A percentile compares a stretch with the other conserved stretches of the same genome.
Conservation (phyloP, 2,797 vertebrate genomes). For the Sparus aurata region DNA sequence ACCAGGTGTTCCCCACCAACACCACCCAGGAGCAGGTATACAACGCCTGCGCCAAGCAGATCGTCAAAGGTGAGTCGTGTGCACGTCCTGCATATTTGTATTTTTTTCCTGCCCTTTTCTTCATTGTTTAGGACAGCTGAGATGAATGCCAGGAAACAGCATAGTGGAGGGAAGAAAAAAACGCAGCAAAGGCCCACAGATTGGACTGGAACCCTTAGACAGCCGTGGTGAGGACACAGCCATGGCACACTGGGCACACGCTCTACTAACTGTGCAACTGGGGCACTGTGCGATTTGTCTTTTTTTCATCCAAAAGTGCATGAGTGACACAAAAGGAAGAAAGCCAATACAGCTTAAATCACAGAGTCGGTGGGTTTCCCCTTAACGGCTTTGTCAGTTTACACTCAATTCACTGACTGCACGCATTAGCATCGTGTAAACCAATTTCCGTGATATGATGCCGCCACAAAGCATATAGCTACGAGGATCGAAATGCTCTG, state of each 20-base stretch:
- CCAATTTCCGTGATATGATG: constrained; percentile 35
- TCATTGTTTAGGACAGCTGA: too few species aligned
- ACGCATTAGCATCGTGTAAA: constrained; percentile 38
- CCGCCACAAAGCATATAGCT: constrained; percentile 76
- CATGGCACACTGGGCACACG: too few species aligned
- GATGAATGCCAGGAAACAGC: too few species aligned
- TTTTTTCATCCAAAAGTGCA: background rate
- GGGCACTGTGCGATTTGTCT: background rate
- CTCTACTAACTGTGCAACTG: too few species aligned
- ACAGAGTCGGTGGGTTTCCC: background rate
- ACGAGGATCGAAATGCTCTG: constrained; percentile 74
- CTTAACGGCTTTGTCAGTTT: constrained; percentile 26
- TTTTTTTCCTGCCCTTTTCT: too few species aligned
- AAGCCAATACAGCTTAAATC: background rate
- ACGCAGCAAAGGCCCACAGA: too few species aligned
- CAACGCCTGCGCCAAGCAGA: constrained; percentile 93
- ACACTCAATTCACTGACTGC: background rate
- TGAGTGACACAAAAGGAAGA: constrained; percentile 5
- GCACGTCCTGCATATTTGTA: too few species aligned
- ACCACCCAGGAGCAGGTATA: constrained; percentile 95
- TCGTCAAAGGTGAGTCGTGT: constrained; percentile 90
- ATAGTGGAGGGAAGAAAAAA: too few species aligned
- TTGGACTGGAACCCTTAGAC: too few species aligned
- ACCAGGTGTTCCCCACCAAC: constrained; percentile 94
- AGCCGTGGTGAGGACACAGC: too few species aligned